Percentiles rank a stretch among this genome's conserved stretches.
Conservation (phyloP, 1,140 invertebrate species). For the Frieseomelitta varia region DNA sequence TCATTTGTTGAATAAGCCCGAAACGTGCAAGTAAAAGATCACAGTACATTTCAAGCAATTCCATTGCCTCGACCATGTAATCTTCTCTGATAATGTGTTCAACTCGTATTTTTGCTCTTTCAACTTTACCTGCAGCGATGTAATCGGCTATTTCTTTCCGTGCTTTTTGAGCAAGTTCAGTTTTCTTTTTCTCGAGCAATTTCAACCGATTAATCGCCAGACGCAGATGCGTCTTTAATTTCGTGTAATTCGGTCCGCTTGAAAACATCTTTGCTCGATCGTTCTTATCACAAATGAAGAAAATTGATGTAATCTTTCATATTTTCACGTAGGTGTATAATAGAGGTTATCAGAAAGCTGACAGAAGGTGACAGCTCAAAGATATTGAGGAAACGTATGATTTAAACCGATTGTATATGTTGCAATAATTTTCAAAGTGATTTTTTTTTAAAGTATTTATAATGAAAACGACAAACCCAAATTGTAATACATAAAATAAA, state of each 20-base stretch:
- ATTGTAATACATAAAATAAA: not conserved
- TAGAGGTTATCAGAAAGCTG: conserved; percentile 12
- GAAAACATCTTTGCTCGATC: conserved; percentile 88
- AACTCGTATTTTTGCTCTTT: conserved; percentile 97
- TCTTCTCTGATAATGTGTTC: conserved; percentile 99
- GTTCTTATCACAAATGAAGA: not conserved
- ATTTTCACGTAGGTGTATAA: not conserved
- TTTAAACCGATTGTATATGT: not conserved
- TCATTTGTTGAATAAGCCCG: conserved; percentile 98
- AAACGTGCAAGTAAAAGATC: conserved; percentile 98
- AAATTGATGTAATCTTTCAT: conserved; percentile 25
- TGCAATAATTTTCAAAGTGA: not conserved
- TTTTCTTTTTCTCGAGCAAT: conserved; percentile 98
- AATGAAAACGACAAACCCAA: not conserved
- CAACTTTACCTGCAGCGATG: conserved; percentile 93
- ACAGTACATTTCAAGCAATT: conserved; percentile 99
- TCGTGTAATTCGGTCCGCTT: conserved; percentile 93
- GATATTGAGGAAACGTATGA: not conserved
- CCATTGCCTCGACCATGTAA: conserved; percentile 99
- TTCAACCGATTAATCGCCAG: conserved; percentile 96
- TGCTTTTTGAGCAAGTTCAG: conserved; percentile 97
- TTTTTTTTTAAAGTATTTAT: not conserved
- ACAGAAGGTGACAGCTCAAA: not conserved
- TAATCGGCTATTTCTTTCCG: conserved; percentile 99
- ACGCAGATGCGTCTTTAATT: conserved; percentile 97